Evolutionary conservation across 2,797 vertebrate species (phyloP), one percentile per base, ranked within the genome.

Genomic region (Falco cherrug): DNA sequence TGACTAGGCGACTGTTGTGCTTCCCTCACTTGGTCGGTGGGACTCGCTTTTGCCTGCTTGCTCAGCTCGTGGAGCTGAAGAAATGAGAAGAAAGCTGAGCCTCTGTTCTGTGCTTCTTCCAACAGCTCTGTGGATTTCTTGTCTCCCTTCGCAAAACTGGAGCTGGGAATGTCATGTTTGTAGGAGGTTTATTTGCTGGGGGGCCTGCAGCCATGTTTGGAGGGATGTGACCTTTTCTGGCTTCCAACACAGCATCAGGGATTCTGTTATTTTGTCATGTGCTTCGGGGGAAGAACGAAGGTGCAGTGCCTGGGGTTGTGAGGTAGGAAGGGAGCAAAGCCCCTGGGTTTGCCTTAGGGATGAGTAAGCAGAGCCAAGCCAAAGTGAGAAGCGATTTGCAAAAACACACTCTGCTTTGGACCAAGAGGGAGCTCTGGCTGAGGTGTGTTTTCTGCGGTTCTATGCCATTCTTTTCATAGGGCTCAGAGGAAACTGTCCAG

Each of bases 121-220:
- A 68, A 7, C n/a, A 71, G 41, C 56, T 87, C 28, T 45, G 24
- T 25, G 35, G 5, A 13, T 48, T 89, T 79, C 59, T 88, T 0
- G 0, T 79, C 91, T 89, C 48, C 31, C 18, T 80, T 57, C 54
- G 64, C 26, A 64, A 63, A 92, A 69, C 53, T 35, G 35, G 39
- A 84, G 47, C 59, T 93, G 78, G 57, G 68, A 80, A 13, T 24
- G 3, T 13, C 0, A 0, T 10, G 11, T 73, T 71, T 0, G 0
- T 24, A 45, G 37, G 76, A 83, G 39, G 37, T n/a, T 11, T 19
- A 48, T 56, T 89, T 95, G 26, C 75, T 33, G 47, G 31, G 28
- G 18, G 16, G 17, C 17, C 56, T 33, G 41, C 51, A 74, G 53
- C n/a, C 0, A 1, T 74, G 26, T 29, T 82, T 83, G 84, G 24